Percentiles rank a stretch among this genome's conserved stretches.
phyloP scores from a whole-genome alignment of 2,797 vertebrate species.

The Poecilia wingei region DNA sequence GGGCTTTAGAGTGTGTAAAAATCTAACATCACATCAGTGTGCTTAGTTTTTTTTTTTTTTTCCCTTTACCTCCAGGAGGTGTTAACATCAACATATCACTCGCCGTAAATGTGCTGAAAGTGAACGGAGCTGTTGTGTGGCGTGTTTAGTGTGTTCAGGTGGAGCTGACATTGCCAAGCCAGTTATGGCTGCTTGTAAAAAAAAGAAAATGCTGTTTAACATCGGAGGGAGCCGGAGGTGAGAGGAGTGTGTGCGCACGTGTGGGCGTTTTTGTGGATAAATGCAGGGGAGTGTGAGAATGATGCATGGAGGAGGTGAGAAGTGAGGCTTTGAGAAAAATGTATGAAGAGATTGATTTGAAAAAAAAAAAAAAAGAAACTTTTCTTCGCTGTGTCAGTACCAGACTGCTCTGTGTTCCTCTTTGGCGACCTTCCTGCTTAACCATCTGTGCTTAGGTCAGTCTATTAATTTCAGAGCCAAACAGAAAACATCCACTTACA shows the following conservation, averaged over 20 bases:
- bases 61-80: conserved; percentile 26
- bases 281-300: conserved; percentile 41
- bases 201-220: conserved; percentile 38
- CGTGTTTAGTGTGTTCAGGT: conserved; percentile 29
- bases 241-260: conserved; percentile 31
- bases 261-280: conserved; percentile 44
- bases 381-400: conserved; percentile 45
- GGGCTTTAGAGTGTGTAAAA: conserved; percentile 30
- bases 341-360: conserved; percentile 53
- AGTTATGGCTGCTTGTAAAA: conserved; percentile 38
- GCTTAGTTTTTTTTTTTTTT: conserved; percentile 12
- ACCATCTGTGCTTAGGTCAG: conserved; percentile 69
- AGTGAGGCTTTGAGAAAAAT: conserved; percentile 61
- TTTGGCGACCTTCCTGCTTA: conserved; percentile 60
- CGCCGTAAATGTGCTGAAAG: conserved; percentile 28
- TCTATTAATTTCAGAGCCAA: conserved; percentile 55
- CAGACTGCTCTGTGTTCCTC: conserved; percentile 48
- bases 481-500: conserved; percentile 12
- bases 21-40: conserved; percentile 14
- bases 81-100: conserved; percentile 59
- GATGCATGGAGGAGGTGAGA: conserved; percentile 58
- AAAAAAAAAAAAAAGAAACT: conserved; percentile 43
- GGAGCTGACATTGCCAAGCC: conserved; percentile 42
- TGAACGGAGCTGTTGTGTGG: conserved; percentile 31
- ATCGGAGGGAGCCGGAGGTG: conserved; percentile 41